A percentile compares a stretch with the other conserved stretches of the same genome.
Conservation (phyloP, 2,113 vertebrate species). For the Rana temporaria region DNA sequence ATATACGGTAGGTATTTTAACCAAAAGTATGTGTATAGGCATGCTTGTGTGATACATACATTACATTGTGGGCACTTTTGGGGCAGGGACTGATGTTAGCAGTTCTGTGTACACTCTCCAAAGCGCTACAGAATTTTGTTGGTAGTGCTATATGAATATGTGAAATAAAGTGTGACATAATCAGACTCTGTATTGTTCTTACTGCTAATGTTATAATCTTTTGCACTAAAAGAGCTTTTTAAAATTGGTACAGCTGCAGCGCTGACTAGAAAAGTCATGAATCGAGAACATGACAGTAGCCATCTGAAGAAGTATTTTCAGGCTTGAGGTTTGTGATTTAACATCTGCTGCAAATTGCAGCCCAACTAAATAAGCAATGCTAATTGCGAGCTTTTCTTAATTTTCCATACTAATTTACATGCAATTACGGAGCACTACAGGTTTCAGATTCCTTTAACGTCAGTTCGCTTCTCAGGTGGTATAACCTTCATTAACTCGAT, state of each 20-base stretch:
- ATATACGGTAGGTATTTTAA: too few species aligned
- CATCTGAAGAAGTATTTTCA: conserved; percentile 38
- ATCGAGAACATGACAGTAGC: conserved; percentile 31
- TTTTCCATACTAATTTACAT: conserved; percentile 46
- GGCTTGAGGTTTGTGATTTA: conserved; percentile 47
- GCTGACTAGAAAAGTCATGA: conserved; percentile 19
- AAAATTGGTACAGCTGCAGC: conserved; percentile 6
- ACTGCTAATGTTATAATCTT: neutral
- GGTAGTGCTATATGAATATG: too few species aligned
- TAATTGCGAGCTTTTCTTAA: conserved; percentile 53
- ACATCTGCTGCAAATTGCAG: conserved; percentile 49
- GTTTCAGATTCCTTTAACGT: conserved; percentile 47
- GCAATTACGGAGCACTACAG: conserved; percentile 51
- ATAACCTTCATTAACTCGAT: conserved; percentile 44
- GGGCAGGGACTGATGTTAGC: too few species aligned
- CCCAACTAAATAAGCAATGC: conserved; percentile 54
- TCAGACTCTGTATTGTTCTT: too few species aligned
- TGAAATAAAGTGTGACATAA: too few species aligned
- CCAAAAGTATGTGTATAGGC: too few species aligned
- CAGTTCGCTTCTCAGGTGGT: conserved; percentile 32
- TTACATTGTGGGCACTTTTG: too few species aligned
- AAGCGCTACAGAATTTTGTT: too few species aligned
- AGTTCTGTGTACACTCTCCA: too few species aligned
- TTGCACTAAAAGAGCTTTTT: conserved; percentile 32
- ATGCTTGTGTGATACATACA: too few species aligned